Conservation (phyloP, 2,113 vertebrate species). For the Hiodon alosoides region DNA sequence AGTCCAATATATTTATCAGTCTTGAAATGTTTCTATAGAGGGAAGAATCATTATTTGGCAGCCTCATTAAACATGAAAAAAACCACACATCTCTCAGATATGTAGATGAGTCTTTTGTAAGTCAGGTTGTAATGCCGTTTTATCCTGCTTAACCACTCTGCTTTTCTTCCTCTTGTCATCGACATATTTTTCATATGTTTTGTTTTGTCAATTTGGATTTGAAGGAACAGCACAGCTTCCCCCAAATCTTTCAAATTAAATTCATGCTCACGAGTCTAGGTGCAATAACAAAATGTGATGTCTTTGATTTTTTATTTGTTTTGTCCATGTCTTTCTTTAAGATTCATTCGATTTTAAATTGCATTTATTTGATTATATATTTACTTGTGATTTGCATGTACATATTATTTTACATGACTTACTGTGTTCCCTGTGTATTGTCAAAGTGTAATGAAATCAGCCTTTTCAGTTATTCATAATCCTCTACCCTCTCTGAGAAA, state of each 20-base stretch:
- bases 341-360: background rate
- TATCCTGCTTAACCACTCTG: constrained; percentile 6
- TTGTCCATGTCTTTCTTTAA: background rate
- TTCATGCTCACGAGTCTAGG: background rate
- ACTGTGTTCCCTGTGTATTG: too few relatives aligned
- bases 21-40: constrained; percentile 36
- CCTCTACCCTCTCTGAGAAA: too few relatives aligned
- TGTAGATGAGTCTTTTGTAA: constrained; percentile 33
- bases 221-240: too few relatives aligned
- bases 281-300: background rate
- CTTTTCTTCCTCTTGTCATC: background rate
- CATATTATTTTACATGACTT: too few relatives aligned
- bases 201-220: background rate
- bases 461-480: too few relatives aligned
- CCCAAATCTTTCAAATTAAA: too few relatives aligned
- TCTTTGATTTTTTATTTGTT: background rate
- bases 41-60: constrained; percentile 44
- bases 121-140: constrained; percentile 21
- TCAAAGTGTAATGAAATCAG: too few relatives aligned
- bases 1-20: constrained; percentile 37
- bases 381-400: too few relatives aligned
- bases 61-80: constrained; percentile 17
- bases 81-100: constrained; percentile 21
- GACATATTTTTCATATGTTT: background rate
- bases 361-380: background rate